Percentiles rank a stretch among this genome's conserved stretches.
These are phyloP conservation scores for cat (Felis catus) DNA, from an alignment of 2,113 vertebrate genomes.

Conservation along the genomic window F.catus_Fca126_mat1.0 CM031423.1:48150001-48150500, in stretches of 20 bases:
- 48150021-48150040: not conserved
- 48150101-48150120: not conserved
- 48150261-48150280: not conserved
- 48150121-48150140: not conserved
- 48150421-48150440: not conserved
- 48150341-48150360: not conserved
- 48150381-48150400: not conserved
- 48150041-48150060: not conserved
- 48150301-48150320: not conserved
- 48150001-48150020: not conserved
- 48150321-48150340: not conserved
- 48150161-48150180: rapidly evolving
- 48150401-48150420: not conserved
- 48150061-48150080: not conserved
- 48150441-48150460: constrained; percentile 7
- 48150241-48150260: not conserved
- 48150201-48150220: not conserved
- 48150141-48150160: not conserved
- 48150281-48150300: not conserved
- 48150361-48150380: not conserved
- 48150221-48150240: not conserved
- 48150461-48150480: not conserved
- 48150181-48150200: not conserved
- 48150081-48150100: not conserved
- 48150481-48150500: not conserved